Evolutionary conservation across 2,113 vertebrate species (phyloP), one percentile per base, ranked within the genome.

Genomic region (Elephantulus edwardii): DNA sequence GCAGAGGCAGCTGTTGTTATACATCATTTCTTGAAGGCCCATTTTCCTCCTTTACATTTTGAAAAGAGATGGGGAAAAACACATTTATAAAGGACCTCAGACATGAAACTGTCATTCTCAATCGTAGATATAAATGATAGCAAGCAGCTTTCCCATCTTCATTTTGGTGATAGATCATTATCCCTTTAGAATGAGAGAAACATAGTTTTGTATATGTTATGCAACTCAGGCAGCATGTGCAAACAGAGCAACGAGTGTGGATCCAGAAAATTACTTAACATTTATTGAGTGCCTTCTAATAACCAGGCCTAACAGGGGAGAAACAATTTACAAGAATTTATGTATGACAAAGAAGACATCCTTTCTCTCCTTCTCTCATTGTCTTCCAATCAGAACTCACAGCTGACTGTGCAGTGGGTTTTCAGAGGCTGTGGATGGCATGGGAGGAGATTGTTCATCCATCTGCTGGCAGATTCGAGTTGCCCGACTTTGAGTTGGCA

Each of bases 71-170:
- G 19, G n/a, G 10, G 54, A 77, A 92, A 90, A 91, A 91, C 46
- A 58, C 68, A 81, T 94, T 91, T 89, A 64, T 76, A 46, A 91
- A 86, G 75, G 90, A 86, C 62, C 91, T 88, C 50, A 86, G 35
- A 96, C 19, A 42, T 83, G 28, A 92, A 93, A 83, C 85, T 92
- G 90, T 92, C 82, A 85, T 30, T 91, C 33, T 92, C 68, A 64
- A 76, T 75, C 81, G 75, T 78, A 62, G 24, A 85, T 33, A 85
- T 30, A 94, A 92, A 91, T 86, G 42, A 22, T 58, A 64, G 38
- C 75, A 77, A 88, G 48, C 84, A 91, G 60, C 83, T 94, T 85
- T 92, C 71, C 91, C 56, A 54, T 77, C 26, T 80, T 74, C 84
- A 86, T 50, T 80, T 52, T 46, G 71, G 46, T 85, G 48, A 91